These are phyloP conservation scores for Amaurobius ferox DNA, from an alignment of 2,888 invertebrate species.

Conservation along the genomic window DNA sequence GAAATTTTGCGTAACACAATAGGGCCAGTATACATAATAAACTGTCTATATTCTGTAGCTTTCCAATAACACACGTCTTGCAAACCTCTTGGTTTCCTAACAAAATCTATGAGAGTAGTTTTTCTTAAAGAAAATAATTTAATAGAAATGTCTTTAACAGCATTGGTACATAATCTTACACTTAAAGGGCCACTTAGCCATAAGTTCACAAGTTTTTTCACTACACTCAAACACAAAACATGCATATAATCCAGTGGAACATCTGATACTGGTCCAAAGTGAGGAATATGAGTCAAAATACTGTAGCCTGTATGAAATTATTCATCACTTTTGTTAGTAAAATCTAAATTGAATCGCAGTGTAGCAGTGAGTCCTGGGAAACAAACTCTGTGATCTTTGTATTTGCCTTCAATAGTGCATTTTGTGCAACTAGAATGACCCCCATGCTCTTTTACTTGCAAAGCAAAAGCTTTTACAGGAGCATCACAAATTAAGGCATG, in stretches of 20 bases:
- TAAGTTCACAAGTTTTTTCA: not conserved
- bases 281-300: too few relatives aligned
- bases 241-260: too few relatives aligned
- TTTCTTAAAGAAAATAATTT: not conserved
- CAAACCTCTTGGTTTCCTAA: not conserved
- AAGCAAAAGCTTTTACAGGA: not conserved
- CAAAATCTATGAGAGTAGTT: not conserved
- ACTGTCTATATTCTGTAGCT: not conserved
- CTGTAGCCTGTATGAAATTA: not conserved
- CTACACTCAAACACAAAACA: not conserved
- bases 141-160: not conserved
- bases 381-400: too few relatives aligned
- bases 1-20: too few relatives aligned
- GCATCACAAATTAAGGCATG: not conserved
- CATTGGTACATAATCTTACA: not conserved
- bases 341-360: not conserved
- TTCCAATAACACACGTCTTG: not conserved
- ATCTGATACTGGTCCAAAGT: not conserved
- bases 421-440: too few relatives aligned
- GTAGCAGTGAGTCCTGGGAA: too few relatives aligned
- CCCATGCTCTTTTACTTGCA: not conserved
- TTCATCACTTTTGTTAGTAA: not conserved
- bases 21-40: too few relatives aligned
- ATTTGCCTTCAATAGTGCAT: not conserved
- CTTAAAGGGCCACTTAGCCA: not conserved